Percentiles rank a stretch among this genome's conserved stretches.
Evolutionary conservation across 2,888 invertebrate species (phyloP).

Genomic region (Drosophila anomelani): DNA sequence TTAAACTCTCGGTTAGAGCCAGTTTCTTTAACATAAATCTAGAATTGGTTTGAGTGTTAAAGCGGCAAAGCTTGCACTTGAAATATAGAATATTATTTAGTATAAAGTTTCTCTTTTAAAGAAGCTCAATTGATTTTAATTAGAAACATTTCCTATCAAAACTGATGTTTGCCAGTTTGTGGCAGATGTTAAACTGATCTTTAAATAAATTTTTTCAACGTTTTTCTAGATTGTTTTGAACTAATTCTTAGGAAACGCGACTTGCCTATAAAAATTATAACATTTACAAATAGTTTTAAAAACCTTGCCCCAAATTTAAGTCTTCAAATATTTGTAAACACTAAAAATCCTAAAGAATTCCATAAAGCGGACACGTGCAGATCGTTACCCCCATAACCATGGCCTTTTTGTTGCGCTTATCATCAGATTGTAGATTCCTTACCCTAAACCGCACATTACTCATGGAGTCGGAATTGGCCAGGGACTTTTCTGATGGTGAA

Average conservation of each 20-base stretch:
- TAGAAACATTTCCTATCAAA: not conserved
- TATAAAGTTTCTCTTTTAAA: not conserved
- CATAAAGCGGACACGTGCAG: not conserved
- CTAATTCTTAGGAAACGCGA: not conserved
- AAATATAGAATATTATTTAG: not conserved
- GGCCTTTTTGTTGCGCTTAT: slow-evolving; percentile 1
- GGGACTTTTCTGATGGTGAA: slow-evolving; percentile 84
- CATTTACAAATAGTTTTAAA: not conserved
- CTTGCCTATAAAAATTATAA: too few relatives aligned
- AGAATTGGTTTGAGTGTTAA: not conserved
- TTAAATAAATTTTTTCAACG: not conserved
- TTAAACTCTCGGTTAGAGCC: not conserved
- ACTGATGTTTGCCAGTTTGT: not conserved
- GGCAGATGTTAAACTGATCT: not conserved
- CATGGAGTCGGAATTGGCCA: slow-evolving; percentile 83
- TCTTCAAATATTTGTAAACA: not conserved
- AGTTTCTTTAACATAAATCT: not conserved
- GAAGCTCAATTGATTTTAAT: not conserved
- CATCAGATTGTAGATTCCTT: slow-evolving; percentile 45
- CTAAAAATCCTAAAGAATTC: not conserved
- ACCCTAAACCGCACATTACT: slow-evolving; percentile 85
- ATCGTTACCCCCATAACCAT: not conserved
- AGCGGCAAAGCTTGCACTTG: not conserved
- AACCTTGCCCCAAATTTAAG: not conserved
- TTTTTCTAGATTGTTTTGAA: too few relatives aligned